phyloP scores from a whole-genome alignment of 2,888 invertebrate genomes.

The Dorcus parallelipipedus region DNA sequence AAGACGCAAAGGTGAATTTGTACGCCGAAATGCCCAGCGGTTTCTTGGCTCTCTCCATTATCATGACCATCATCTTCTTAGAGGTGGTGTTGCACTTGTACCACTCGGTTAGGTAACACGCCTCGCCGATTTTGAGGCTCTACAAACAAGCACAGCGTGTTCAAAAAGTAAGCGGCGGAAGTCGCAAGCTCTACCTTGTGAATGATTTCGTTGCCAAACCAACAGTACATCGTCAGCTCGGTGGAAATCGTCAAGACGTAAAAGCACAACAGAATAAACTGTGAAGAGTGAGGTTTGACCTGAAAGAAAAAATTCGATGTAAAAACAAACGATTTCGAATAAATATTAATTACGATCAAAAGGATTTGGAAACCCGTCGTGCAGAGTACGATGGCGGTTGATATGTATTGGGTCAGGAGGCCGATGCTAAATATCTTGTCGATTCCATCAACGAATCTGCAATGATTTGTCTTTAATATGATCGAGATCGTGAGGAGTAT shows the following conservation, averaged over 20 bases:
- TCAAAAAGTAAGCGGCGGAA: not conserved
- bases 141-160: slow-evolving; percentile 5
- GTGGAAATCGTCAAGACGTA: slow-evolving; percentile 12
- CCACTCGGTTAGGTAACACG: slow-evolving; percentile 22
- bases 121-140: slow-evolving; percentile 19
- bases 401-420: slow-evolving; percentile 16
- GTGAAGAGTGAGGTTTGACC: slow-evolving; percentile 1
- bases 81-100: slow-evolving; percentile 11
- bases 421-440: slow-evolving; percentile 14
- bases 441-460: slow-evolving; percentile 11
- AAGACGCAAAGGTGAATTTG: slow-evolving; percentile 11
- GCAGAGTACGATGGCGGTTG: slow-evolving; percentile 17
- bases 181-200: slow-evolving; percentile 14
- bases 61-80: slow-evolving; percentile 17
- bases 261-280: slow-evolving; percentile 11
- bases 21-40: slow-evolving; percentile 11
- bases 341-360: slow-evolving; percentile 6
- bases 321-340: slow-evolving; percentile 5
- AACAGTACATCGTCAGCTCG: slow-evolving; percentile 21
- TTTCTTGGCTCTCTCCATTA: slow-evolving; percentile 25
- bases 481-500: not conserved
- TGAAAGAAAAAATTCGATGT: not conserved
- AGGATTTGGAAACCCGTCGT: slow-evolving; percentile 18
- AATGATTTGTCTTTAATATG: not conserved
- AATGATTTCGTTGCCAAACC: slow-evolving; percentile 25